phyloP scores from a whole-genome alignment of 2,797 vertebrate species.

The Silurus lanzhouensis region DNA sequence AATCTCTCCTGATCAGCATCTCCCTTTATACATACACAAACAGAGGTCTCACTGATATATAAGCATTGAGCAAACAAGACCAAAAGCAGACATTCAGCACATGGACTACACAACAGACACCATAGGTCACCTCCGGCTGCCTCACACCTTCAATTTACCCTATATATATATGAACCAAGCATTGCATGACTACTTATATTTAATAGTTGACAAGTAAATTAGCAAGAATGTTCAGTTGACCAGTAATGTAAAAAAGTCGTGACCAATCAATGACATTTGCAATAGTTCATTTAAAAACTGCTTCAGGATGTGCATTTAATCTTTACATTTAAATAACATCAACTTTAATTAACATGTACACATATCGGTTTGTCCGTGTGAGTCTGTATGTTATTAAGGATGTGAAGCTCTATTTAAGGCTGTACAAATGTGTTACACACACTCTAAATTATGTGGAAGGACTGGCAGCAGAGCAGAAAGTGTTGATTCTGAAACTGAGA shows the following conservation, averaged over 20 bases:
- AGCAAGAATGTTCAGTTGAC: no score
- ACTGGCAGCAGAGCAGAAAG: neutral
- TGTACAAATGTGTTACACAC: neutral
- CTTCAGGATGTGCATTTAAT: neutral
- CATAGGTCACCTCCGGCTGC: neutral
- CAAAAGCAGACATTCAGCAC: neutral
- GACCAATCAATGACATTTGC: neutral
- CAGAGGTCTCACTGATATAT: neutral
- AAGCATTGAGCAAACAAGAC: neutral
- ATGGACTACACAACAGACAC: neutral
- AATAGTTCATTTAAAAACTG: neutral
- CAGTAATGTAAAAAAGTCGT: neutral
- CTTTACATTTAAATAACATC: neutral
- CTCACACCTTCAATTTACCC: neutral
- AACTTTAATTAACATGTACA: neutral
- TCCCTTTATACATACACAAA: constrained; percentile 68
- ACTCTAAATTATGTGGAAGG: neutral
- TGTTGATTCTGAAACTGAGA: neutral
- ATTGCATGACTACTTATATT: neutral
- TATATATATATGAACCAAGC: neutral
- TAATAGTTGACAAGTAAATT: neutral
- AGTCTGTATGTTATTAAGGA: neutral
- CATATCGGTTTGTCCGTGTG: no score
- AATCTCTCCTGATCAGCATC: constrained; percentile 92
- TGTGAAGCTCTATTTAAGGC: neutral